These are phyloP conservation scores for Drosophila cognata DNA, from an alignment of 2,888 invertebrate genomes.

Conservation along the genomic window DNA sequence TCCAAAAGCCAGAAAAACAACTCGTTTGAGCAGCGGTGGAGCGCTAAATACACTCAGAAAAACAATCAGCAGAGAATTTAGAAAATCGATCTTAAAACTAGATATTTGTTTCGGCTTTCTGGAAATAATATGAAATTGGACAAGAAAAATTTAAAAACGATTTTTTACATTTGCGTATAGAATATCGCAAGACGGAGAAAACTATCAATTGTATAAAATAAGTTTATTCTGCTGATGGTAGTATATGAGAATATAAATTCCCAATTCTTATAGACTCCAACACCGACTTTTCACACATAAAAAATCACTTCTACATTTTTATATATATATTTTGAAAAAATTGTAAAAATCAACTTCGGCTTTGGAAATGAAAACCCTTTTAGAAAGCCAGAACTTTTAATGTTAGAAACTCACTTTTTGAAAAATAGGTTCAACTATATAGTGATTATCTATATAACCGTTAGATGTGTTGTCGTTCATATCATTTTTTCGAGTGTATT, in stretches of 20 bases:
- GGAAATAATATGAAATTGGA: too few relatives aligned
- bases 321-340: too few relatives aligned
- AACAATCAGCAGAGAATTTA: background rate
- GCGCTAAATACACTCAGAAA: background rate
- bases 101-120: too few relatives aligned
- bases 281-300: background rate
- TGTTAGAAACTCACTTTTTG: background rate
- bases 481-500: background rate
- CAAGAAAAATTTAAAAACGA: too few relatives aligned
- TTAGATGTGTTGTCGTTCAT: background rate
- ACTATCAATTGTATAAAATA: too few relatives aligned
- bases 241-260: too few relatives aligned
- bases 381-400: background rate
- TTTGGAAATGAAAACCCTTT: background rate
- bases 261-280: background rate
- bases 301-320: background rate
- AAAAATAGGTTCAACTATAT: background rate
- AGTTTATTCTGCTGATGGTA: too few relatives aligned
- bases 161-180: too few relatives aligned
- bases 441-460: background rate
- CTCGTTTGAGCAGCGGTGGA: background rate
- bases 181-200: too few relatives aligned
- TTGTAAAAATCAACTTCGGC: background rate
- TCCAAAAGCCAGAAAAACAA: slow-evolving; percentile 22
- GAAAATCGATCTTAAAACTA: background rate